phyloP scores from a whole-genome alignment of 2,888 invertebrate genomes.

The Elmis aenea region DNA sequence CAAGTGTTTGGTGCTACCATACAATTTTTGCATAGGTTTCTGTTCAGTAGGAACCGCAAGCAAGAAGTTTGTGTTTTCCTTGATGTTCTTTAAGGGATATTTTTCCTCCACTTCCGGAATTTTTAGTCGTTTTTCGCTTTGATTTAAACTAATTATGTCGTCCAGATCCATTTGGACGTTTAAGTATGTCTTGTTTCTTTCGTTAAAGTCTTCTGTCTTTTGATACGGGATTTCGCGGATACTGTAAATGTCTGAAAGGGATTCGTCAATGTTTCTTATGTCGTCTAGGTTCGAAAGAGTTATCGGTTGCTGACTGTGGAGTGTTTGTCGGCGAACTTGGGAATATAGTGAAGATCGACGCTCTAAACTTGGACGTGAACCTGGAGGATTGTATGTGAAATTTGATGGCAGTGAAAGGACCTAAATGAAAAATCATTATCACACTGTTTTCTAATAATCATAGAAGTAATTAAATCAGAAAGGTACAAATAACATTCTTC shows the following conservation, averaged over 20 bases:
- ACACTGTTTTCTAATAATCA: background rate
- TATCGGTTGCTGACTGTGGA: conserved; percentile 59
- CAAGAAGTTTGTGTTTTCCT: conserved; percentile 32
- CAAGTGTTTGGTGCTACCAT: conserved; percentile 53
- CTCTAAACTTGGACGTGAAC: conserved; percentile 39
- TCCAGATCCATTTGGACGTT: conserved; percentile 33
- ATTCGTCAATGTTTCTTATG: conserved; percentile 43
- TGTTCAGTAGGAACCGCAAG: conserved; percentile 36
- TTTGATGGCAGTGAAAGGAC: conserved; percentile 79
- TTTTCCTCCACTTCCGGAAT: conserved; percentile 32
- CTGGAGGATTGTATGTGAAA: conserved; percentile 77
- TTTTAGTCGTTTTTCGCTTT: conserved; percentile 26
- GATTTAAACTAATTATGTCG: conserved; percentile 34
- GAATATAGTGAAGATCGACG: conserved; percentile 34
- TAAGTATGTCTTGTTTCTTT: conserved; percentile 34
- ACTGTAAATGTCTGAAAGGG: conserved; percentile 42
- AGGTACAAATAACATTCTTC: too few species aligned
- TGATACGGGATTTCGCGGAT: conserved; percentile 31
- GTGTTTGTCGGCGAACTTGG: conserved; percentile 50
- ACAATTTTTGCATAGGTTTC: conserved; percentile 41
- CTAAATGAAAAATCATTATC: conserved; percentile 32
- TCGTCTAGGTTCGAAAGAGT: conserved; percentile 57
- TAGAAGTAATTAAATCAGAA: background rate
- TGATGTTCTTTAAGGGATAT: conserved; percentile 31
- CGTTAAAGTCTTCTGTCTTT: conserved; percentile 34